Base-by-base conservation (phyloP, 2,888 invertebrate species). In the Limenitis camilla region DNA sequence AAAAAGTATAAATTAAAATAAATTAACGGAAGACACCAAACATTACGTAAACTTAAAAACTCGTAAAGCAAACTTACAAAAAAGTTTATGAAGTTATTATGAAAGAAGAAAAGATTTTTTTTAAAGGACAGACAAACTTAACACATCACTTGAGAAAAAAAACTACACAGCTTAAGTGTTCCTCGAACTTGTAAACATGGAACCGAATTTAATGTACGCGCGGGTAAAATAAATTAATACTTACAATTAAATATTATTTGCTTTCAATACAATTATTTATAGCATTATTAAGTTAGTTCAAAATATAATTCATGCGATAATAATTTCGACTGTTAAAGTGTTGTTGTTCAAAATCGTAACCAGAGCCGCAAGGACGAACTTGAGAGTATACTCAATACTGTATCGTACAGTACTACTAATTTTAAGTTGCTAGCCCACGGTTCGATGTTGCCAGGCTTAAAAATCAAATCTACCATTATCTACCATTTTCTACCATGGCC, bases 101-200 rank as follows among this genome's bases (percentile, higher is more conserved):
- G 41, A 10, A 27, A 6, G 9, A 49, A 36, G 31, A 44, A 44
- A n/a, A n/a, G 10, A 10, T 45, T 30, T 39, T 27, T 32, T 49
- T 43, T 32, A 44, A 52, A 44, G 31, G 33, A 50, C 31, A 54
- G 45, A 53, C 52, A 58, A 55, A 54, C 49, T 47, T 44, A 56
- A 46, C 39, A 48, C 44, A 51, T 49, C 49, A 58, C 51, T 51
- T 55, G 41, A 53, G n/a, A 33, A 53, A 54, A 49, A 50, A 56
- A 53, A 51, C 52, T 42, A 52, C 56, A 46, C 49, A 47, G 33
- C 44, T 47, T 47, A 56, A 49, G 29, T 55, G 40, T 50, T 59
- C 51, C 44, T 55, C 46, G 44, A 55, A 62, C 46, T 58, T 60
- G 56, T 58, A 64, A 61, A 62, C 55, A 61, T 58, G 50, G 52